Evolutionary conservation across 2,888 invertebrate species (phyloP).

Genomic region (Callosobruchus maculatus): DNA sequence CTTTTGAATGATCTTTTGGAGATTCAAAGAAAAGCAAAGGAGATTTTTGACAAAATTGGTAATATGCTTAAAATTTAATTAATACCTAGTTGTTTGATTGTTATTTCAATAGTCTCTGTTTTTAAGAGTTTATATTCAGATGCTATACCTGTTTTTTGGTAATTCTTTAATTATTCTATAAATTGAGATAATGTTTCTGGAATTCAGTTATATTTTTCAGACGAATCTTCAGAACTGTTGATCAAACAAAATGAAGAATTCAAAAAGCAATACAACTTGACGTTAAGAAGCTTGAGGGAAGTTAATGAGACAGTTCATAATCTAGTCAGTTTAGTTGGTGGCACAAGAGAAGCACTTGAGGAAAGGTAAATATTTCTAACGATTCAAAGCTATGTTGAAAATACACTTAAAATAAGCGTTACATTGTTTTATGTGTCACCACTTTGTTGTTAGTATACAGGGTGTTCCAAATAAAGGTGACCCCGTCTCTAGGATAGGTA

Average conservation of each 20-base stretch:
- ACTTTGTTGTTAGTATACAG: too few relatives aligned
- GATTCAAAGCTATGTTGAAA: too few relatives aligned
- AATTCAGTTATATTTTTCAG: constrained; percentile 30
- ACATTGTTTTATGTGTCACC: constrained; percentile 10
- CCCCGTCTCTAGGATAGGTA: too few relatives aligned
- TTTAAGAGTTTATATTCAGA: too few relatives aligned
- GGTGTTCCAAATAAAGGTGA: too few relatives aligned
- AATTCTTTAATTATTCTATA: too few relatives aligned
- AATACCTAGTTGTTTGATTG: background rate
- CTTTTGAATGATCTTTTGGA: constrained; percentile 53
- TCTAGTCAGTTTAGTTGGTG: constrained; percentile 39
- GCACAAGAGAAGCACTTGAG: constrained; percentile 42
- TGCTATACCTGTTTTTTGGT: too few relatives aligned
- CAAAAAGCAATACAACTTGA: constrained; percentile 50
- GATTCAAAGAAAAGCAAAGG: constrained; percentile 54
- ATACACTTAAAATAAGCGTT: too few relatives aligned
- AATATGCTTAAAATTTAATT: constrained; percentile 15
- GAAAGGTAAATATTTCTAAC: constrained; percentile 23
- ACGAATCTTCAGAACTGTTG: constrained; percentile 47
- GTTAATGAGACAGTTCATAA: constrained; percentile 54
- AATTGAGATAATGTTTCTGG: background rate
- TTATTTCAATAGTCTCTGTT: background rate
- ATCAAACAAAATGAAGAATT: constrained; percentile 51
- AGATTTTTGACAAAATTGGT: constrained; percentile 58
- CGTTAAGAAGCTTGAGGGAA: constrained; percentile 51